Base-by-base conservation (phyloP, 2,888 invertebrate genomes). In the Pyralis farinalis region DNA sequence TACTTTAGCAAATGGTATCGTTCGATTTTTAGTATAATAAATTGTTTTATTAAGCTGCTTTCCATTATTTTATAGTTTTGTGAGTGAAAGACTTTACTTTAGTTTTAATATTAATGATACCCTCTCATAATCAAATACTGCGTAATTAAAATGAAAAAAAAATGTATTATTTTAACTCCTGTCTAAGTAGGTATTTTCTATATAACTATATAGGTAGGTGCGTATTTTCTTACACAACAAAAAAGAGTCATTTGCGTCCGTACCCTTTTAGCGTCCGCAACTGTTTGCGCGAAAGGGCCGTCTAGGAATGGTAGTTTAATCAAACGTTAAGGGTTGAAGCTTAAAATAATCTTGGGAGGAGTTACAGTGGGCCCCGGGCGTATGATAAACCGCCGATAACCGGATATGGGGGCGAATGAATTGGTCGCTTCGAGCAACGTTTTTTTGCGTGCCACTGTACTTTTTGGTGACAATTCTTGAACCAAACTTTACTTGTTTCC, bases 311-410 rank as follows among this genome's bases (percentile, higher is more conserved):
- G 63, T 64, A 75, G 74, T 81, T 75, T 84, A 85, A 84, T 83
- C 82, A 84, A 71, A 84, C 68, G 71, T 77, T 79, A 74, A 80
- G 80, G 83, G 80, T 75, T 77, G 71, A 69, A 70, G 68, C 79
- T 83, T 83, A 79, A 82, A 83, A 84, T 84, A 83, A 84, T 83
- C 81, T 83, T 61, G 71, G 64, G 59, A 62, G 73, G 66, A 73
- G 74, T 77, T 67, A 76, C 69, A 71, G 60, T 54, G 53, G 49
- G 71, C 72, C 84, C 70, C 62, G 63, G 77, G 83, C 82, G 69
- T 71, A 83, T 84, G 85, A 87, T 86, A 82, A 85, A 84, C 75
- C 71, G 72, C 60, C 72, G 83, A 87, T 87, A 86, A 81, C 79
- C 76, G 77, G 79, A 80, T 83, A 84, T 82, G 76, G 71, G 75